Evolutionary conservation across 2,888 invertebrate genomes (phyloP), one percentile per base, ranked within the genome.

Genomic region (Thera obeliscata): DNA sequence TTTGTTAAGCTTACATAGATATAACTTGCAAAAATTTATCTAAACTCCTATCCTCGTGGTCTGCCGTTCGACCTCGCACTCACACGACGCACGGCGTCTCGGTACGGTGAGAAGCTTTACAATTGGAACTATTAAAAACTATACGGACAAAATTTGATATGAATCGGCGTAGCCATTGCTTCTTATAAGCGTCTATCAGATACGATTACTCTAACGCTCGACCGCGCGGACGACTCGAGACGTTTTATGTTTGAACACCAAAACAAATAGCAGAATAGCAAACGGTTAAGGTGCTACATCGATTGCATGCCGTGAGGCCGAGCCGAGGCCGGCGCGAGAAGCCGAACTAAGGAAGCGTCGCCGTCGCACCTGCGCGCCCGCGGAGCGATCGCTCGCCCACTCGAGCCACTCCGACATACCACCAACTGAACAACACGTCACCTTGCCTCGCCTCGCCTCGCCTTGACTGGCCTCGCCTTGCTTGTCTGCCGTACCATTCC

Each of bases 131-230:
- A 91, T 91, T 88, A 91, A 91, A 84, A 89, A 90, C 90, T 91
- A 92, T 89, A 89, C 88, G 93, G 93, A 93, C 92, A 91, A 90
- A 90, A 89, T 91, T 66, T 93, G 93, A 93, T 93, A 93, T 93
- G 93, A 93, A 91, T 90, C 87, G 90, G 90, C 89, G 89, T 87
- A 90, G 90, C 88, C 91, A 88, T 90, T 88, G 91, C 89, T 91
- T 87, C 76, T 84, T 81, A 81, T 87, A 91, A 91, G 93, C 92
- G 84, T 88, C 88, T 87, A 90, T 88, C 85, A 88, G 86, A 89
- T 90, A 90, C 87, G 83, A 87, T 88, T 86, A 90, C 77, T 88
- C 89, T 89, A 89, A 86, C 85, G 87, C 84, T 85, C 85, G 81
- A 72, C 82, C 80, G 80, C 82, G 83, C 83, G 86, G 87, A 86